Percentiles rank a stretch among this genome's conserved stretches.
Evolutionary conservation across 2,113 vertebrate species (phyloP).

Genomic region (Mirounga angustirostris): DNA sequence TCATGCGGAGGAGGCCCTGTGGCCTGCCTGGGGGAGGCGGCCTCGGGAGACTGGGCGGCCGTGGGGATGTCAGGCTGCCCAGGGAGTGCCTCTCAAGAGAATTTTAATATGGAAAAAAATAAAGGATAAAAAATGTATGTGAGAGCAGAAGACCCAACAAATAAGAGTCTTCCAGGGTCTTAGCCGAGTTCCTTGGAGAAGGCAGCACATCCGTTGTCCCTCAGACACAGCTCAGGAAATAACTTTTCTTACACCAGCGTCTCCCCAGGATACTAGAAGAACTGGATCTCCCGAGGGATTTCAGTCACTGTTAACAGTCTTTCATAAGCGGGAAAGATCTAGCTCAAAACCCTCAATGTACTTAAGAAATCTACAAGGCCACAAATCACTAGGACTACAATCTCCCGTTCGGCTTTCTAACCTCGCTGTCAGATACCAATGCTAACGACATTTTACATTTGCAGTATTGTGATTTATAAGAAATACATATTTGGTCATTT

Average conservation of each 20-base stretch:
- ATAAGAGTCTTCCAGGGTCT: not conserved
- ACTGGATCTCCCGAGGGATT: not conserved
- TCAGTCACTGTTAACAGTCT: not conserved
- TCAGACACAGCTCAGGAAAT: not conserved
- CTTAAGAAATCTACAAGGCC: slow-evolving; percentile 28
- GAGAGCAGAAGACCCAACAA: slow-evolving; percentile 9
- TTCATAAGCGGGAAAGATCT: not conserved
- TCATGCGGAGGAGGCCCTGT: not conserved
- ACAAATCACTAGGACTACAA: not conserved
- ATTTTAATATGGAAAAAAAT: not conserved
- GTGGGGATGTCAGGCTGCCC: not conserved
- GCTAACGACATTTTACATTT: not conserved
- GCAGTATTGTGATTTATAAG: not conserved
- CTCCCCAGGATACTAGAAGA: not conserved
- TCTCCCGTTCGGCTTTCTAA: not conserved
- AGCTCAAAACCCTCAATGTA: not conserved
- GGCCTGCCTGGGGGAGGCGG: not conserved
- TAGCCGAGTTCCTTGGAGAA: not conserved
- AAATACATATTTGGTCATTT: not conserved
- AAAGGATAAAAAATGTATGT: not conserved
- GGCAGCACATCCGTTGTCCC: not conserved
- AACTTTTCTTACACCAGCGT: not conserved
- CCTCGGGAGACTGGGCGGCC: not conserved
- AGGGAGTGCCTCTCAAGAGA: not conserved
- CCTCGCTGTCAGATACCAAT: not conserved